phyloP scores from a whole-genome alignment of 2,888 invertebrate species.

The Mythimna ferrago region DNA sequence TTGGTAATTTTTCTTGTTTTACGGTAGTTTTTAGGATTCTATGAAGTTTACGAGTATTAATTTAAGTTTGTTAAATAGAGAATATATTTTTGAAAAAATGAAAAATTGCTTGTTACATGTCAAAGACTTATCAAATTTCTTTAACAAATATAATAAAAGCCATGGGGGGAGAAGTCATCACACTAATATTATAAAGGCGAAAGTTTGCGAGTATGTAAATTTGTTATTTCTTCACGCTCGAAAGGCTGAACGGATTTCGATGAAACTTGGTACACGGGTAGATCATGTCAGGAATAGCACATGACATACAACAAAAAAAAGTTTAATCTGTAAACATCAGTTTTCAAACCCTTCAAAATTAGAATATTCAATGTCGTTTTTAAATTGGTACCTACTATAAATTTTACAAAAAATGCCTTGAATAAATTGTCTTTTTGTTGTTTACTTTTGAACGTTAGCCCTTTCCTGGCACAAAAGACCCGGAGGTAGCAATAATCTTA shows the following conservation, averaged over 20 bases:
- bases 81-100: background rate
- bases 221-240: too few relatives aligned
- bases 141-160: too few relatives aligned
- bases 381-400: constrained; percentile 10
- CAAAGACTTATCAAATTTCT: too few relatives aligned
- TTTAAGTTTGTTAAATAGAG: background rate
- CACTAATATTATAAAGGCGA: too few relatives aligned
- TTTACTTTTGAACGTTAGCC: constrained; percentile 42
- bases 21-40: constrained; percentile 16
- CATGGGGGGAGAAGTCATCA: too few relatives aligned
- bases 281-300: too few relatives aligned
- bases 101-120: too few relatives aligned
- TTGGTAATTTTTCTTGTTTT: constrained; percentile 27
- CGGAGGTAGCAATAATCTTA: constrained; percentile 71
- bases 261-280: too few relatives aligned
- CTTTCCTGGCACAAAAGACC: constrained; percentile 61
- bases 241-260: too few relatives aligned
- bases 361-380: constrained; percentile 3
- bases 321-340: background rate
- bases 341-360: background rate
- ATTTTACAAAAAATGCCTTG: constrained; percentile 14
- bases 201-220: too few relatives aligned
- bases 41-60: constrained; percentile 7
- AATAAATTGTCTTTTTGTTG: constrained; percentile 30
- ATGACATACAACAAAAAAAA: too few relatives aligned